A percentile compares a stretch with the other conserved stretches of the same genome.
These are phyloP conservation scores for Drosophila pegasa DNA, from an alignment of 2,888 invertebrate species.

Conservation along the genomic window DNA sequence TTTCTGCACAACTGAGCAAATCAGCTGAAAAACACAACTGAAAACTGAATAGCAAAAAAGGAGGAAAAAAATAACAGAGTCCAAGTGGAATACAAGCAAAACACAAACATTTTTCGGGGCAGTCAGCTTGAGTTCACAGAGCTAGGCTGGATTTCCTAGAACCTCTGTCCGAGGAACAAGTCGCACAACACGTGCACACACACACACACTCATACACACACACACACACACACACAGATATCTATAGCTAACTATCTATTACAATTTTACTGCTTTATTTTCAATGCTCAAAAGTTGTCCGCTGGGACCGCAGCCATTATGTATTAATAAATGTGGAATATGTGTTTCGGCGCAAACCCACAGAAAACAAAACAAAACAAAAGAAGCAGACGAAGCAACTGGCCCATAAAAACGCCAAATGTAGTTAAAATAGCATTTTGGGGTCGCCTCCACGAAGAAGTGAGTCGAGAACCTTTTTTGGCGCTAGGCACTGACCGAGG, in stretches of 20 bases:
- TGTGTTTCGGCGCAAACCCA: slow-evolving; percentile 55
- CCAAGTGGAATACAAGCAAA: slow-evolving; percentile 11
- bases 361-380: slow-evolving; percentile 15
- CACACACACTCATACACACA: slow-evolving; percentile 15
- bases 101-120: slow-evolving; percentile 62
- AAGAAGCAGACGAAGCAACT: slow-evolving; percentile 3
- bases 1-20: slow-evolving; percentile 73
- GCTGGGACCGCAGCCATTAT: slow-evolving; percentile 60
- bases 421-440: slow-evolving; percentile 71
- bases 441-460: slow-evolving; percentile 21
- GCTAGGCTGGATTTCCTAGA: slow-evolving; percentile 68
- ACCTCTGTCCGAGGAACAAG: slow-evolving; percentile 49
- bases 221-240: slow-evolving; percentile 4
- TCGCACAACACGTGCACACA: slow-evolving; percentile 27
- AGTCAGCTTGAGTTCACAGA: slow-evolving; percentile 53
- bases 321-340: slow-evolving; percentile 75
- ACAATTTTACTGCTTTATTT: slow-evolving; percentile 74
- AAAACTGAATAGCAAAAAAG: slow-evolving; percentile 18
- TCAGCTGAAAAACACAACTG: slow-evolving; percentile 37
- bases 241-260: slow-evolving; percentile 54
- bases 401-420: slow-evolving; percentile 62
- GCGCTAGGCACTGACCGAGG: neutral
- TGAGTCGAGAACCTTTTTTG: slow-evolving; percentile 26
- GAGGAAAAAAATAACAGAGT: slow-evolving; percentile 9
- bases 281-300: slow-evolving; percentile 56